These are phyloP conservation scores for Bombylius discolor DNA, from an alignment of 2,888 invertebrate species.

Conservation along the genomic window DNA sequence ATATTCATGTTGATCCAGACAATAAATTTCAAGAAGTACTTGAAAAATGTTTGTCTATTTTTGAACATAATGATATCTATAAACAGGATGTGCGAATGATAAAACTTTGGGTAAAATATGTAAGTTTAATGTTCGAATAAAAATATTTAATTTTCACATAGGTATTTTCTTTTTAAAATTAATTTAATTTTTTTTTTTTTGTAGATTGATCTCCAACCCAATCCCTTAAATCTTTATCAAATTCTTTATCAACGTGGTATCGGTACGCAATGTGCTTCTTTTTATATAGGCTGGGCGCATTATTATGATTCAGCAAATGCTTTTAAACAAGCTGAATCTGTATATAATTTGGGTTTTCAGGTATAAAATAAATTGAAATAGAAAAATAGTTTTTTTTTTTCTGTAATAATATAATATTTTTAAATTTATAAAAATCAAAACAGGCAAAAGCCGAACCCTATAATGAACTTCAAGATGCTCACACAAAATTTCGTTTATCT, in stretches of 20 bases:
- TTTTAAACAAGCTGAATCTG: constrained; percentile 69
- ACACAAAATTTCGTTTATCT: constrained; percentile 60
- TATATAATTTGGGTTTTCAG: constrained; percentile 65
- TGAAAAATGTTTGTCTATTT: constrained; percentile 68
- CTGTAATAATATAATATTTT: neutral
- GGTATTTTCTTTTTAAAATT: neutral
- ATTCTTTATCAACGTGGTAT: constrained; percentile 68
- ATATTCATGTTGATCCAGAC: constrained; percentile 58
- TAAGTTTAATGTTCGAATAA: constrained; percentile 38
- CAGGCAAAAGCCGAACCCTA: constrained; percentile 64
- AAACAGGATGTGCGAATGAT: constrained; percentile 77
- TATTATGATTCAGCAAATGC: constrained; percentile 72
- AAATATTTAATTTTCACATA: neutral
- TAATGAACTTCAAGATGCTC: constrained; percentile 60
- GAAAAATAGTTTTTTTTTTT: neutral
- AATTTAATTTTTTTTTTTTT: constrained; percentile 12
- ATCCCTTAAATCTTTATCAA: constrained; percentile 69
- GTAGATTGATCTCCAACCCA: constrained; percentile 62
- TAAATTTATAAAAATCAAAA: constrained; percentile 41
- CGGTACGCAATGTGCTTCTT: constrained; percentile 66
- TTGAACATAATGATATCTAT: constrained; percentile 70
- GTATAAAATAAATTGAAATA: constrained; percentile 1
- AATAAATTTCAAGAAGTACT: constrained; percentile 79
- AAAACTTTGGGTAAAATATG: constrained; percentile 85
- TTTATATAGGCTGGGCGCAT: constrained; percentile 83